phyloP scores from a whole-genome alignment of 2,113 vertebrate species.

The Dicentrarchus labrax region DNA sequence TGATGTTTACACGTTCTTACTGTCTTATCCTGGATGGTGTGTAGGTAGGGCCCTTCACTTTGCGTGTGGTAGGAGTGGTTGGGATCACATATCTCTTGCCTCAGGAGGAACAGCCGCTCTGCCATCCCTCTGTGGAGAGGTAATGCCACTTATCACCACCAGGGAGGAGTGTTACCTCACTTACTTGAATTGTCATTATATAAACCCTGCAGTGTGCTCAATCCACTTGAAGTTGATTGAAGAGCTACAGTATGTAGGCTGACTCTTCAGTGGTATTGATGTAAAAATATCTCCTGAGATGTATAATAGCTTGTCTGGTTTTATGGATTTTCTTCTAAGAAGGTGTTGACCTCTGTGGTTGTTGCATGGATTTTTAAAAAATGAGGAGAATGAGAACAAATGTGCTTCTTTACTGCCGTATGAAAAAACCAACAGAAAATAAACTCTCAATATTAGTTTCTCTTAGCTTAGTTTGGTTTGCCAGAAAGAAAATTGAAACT shows the following conservation, averaged over 20 bases:
- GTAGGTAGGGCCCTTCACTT: slow-evolving; percentile 94
- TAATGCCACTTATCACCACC: slow-evolving; percentile 59
- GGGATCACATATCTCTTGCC: slow-evolving; percentile 97
- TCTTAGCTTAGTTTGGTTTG: too few species aligned
- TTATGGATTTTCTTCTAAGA: slow-evolving; percentile 52
- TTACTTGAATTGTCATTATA: background rate
- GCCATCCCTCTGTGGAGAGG: slow-evolving; percentile 97
- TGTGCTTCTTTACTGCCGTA: too few species aligned
- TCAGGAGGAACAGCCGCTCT: slow-evolving; percentile 96
- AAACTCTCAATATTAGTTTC: too few species aligned
- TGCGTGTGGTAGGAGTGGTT: slow-evolving; percentile 97
- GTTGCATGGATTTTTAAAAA: slow-evolving; percentile 20
- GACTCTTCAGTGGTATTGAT: slow-evolving; percentile 29
- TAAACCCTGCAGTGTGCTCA: slow-evolving; percentile 24
- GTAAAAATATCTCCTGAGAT: slow-evolving; percentile 49
- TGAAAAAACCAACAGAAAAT: too few species aligned
- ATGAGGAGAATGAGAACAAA: slow-evolving; percentile 13
- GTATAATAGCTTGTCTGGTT: slow-evolving; percentile 28
- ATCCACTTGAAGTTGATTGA: slow-evolving; percentile 32
- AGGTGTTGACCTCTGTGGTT: slow-evolving; percentile 5
- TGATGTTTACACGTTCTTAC: background rate
- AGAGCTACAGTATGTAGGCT: slow-evolving; percentile 19
- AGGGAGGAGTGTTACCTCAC: slow-evolving; percentile 35
- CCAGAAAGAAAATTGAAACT: background rate
- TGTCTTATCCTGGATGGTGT: background rate